Evolutionary conservation across 2,797 vertebrate species (phyloP), one percentile per base, ranked within the genome.

Genomic region (Pseudotriccus pelzelni): DNA sequence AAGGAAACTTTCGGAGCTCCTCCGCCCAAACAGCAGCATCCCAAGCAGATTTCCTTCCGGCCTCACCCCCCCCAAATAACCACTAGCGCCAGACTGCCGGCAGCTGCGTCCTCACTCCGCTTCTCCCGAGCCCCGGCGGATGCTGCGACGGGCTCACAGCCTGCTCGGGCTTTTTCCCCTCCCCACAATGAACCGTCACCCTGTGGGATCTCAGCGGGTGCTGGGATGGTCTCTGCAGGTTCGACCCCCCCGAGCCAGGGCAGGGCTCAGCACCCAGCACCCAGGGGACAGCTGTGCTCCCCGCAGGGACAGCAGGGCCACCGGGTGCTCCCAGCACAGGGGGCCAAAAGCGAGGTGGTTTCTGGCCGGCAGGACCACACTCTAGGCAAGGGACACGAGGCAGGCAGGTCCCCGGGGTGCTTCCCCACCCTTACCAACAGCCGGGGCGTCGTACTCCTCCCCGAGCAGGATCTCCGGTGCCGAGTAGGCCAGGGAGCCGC

Each of bases 401-500:
- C 25, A 60, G 24, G 20, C n/a, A 27, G 9, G 14, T 73, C 68
- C 70, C 59, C 32, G 43, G 59, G 20, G 34, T 28, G 3, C 28
- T 44, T 41, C 49, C 23, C 53, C 30, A 4, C 67, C 75, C 98
- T 99, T 90, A 99, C 98, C 99, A 1, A 99, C 98, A 69, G 98
- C 98, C 0, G 99, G 99, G 20, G 99, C 98, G 2, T 99, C 98
- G 0, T 99, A 99, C 94, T 99, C 98, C 7, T 99, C 99, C 63
- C 98, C 99, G 12, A 99, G 97, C 78, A 99, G 98, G 81, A 99
- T 98, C 97, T 99, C 99, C 0, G 99, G 99, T 1, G 99, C 98
- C 0, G 99, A 99, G 95, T 99, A 99, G 0, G 98, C 99, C 97
- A 99, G 97, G 1, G 99, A 99, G 37, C 98, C 99, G 0, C 99